Evolutionary conservation across 2,113 vertebrate species (phyloP), one percentile per base, ranked within the genome.

Genomic region (Lophius piscatorius): DNA sequence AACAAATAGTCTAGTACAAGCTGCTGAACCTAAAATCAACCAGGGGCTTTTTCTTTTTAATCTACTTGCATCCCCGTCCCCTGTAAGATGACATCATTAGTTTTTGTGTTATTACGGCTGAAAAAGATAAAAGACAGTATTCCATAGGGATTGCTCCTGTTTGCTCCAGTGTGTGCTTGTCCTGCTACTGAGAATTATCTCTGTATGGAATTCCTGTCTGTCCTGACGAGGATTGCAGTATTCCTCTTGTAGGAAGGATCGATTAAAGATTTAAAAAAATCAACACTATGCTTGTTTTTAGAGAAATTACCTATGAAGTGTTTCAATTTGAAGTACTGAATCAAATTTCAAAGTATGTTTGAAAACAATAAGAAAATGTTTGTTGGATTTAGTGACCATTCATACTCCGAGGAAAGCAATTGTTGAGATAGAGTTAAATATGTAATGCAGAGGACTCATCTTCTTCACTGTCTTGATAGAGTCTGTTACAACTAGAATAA

Each of bases 181-280:
- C n/a, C 36, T 33, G 36, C 33, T 33, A 54, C 48, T 69, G 24
- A 48, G 12, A 57, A 49, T 72, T 18, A 61, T 48, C 41, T 63
- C 63, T 66, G 13, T 35, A 45, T 76, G 23, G 63, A 76, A 69
- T 76, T 74, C 71, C 52, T 64, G 58, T 63, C 42, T 18, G 29
- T 28, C 51, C 24, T n/a, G 22, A 63, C 22, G 42, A 68, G 22
- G 40, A 24, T 28, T 28, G 9, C 9, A 28, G 26, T 9, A 55
- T 22, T 6, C 3, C 9, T 3, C 12, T 2, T 34, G 24, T 6
- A 12, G 9, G 24, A 2, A n/a, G n/a, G n/a, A n/a, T n/a, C 38
- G 12, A 35, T 62, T 28, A 28, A 28, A 28, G 26, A 6, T 6
- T 28, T 28, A 6, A 9, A 28, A 28, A 6, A n/a, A n/a, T 28